Conservation (phyloP, 2,888 invertebrate species). For the Rotaria sp. region DNA sequence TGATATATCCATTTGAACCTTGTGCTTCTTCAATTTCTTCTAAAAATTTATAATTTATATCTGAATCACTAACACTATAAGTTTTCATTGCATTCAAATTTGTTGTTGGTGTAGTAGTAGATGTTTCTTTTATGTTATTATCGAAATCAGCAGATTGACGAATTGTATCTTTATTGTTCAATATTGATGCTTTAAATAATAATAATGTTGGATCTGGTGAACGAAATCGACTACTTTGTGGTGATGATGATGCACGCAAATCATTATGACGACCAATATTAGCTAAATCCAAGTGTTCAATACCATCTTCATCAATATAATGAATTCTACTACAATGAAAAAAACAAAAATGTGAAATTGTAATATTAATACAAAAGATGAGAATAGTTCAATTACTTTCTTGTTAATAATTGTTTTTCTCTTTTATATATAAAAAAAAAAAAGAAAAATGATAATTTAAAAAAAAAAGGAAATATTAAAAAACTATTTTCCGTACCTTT, state of each 20-base stretch:
- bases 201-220: not conserved
- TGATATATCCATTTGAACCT: conserved; percentile 33
- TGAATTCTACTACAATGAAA: not conserved
- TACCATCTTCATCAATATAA: conserved; percentile 9
- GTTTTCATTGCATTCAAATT: not conserved
- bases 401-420: not conserved
- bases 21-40: conserved; percentile 31
- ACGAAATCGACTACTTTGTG: not conserved
- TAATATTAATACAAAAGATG: too few species aligned
- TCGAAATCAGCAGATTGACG: not conserved
- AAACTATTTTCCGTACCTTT: not conserved
- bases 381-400: not conserved
- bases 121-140: not conserved
- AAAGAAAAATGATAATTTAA: not conserved
- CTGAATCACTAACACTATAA: conserved; percentile 35
- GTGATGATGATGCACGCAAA: not conserved
- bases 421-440: not conserved
- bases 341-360: not conserved
- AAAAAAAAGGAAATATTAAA: not conserved
- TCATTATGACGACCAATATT: not conserved
- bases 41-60: conserved; percentile 34
- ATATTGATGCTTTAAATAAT: not conserved
- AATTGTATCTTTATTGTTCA: not conserved
- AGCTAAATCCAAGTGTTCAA: conserved; percentile 17
- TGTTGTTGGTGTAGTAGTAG: not conserved